A percentile compares a stretch with the other conserved stretches of the same genome.
Conservation (phyloP, 2,797 vertebrate genomes). For the Microhierax caerulescens region DNA sequence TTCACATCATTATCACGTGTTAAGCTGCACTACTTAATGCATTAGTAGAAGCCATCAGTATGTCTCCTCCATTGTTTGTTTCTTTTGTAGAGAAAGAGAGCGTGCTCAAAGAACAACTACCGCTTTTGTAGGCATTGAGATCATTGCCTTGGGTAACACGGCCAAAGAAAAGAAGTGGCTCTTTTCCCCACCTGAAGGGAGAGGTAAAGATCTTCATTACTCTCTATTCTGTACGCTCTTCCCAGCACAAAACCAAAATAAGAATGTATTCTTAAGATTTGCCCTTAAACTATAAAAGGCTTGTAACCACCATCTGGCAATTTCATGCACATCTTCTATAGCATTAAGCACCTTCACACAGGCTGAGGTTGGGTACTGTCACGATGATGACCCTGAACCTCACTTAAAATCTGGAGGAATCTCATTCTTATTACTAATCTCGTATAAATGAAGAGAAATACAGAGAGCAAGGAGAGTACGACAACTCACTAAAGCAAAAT, state of each 20-base stretch:
- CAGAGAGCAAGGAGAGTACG: fast-evolving
- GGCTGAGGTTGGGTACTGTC: too few relatives aligned
- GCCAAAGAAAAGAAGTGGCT: fast-evolving
- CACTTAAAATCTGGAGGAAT: background rate
- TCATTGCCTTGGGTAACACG: background rate
- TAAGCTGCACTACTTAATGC: background rate
- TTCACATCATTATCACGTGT: fast-evolving
- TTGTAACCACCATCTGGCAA: background rate
- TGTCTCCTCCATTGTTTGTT: background rate
- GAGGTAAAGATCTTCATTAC: fast-evolving
- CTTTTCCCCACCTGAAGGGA: background rate
- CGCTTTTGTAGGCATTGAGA: background rate
- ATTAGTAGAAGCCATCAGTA: background rate
- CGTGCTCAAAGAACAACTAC: fast-evolving
- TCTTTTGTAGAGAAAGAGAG: background rate
- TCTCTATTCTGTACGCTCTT: background rate
- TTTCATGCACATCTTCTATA: background rate
- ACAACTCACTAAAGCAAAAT: background rate
- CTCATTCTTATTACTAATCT: background rate
- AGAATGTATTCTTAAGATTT: fast-evolving
- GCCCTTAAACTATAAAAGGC: background rate
- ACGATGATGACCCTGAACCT: background rate
- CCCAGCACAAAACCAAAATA: background rate
- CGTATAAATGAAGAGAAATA: background rate
- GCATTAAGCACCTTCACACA: background rate